Percentiles rank a stretch among this genome's conserved stretches.
These are phyloP conservation scores for Leptinotarsa rubiginosa DNA, from an alignment of 2,888 invertebrate species.

Conservation along the genomic window DNA sequence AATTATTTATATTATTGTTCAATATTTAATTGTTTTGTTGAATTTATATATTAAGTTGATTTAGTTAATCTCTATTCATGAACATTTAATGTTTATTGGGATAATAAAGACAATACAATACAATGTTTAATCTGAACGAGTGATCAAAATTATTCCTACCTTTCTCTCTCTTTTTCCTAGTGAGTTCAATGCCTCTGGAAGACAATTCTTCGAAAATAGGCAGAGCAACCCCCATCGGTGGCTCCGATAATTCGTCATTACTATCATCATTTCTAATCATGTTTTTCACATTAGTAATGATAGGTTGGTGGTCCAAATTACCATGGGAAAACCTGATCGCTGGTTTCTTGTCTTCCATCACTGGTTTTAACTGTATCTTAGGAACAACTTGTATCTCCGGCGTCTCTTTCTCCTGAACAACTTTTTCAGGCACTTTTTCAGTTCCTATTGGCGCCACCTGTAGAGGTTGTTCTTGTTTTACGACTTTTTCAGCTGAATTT, in stretches of 20 bases:
- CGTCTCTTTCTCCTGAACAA: constrained; percentile 44
- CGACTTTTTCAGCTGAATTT: constrained; percentile 68
- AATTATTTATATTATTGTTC: no score
- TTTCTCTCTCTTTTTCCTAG: constrained; percentile 65
- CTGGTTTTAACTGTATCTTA: not conserved
- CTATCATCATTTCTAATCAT: constrained; percentile 53
- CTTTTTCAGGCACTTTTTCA: not conserved
- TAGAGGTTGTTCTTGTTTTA: constrained; percentile 73
- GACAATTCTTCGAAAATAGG: constrained; percentile 58
- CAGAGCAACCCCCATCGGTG: constrained; percentile 59
- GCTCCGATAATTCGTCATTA: constrained; percentile 62
- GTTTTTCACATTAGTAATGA: constrained; percentile 52
- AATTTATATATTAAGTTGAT: no score
- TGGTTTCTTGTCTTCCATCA: constrained; percentile 62
- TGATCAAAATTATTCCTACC: constrained; percentile 51
- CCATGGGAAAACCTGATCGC: constrained; percentile 45
- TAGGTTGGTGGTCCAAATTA: constrained; percentile 48
- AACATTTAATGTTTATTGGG: no score
- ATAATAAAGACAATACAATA: no score
- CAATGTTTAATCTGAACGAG: not conserved
- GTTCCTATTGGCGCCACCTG: constrained; percentile 65
- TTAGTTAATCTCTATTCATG: no score
- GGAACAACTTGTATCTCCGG: constrained; percentile 62
- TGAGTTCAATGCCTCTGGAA: constrained; percentile 56
- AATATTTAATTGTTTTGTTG: no score